Base-by-base conservation (phyloP, 2,888 invertebrate species). In the Diarsia rubi region DNA sequence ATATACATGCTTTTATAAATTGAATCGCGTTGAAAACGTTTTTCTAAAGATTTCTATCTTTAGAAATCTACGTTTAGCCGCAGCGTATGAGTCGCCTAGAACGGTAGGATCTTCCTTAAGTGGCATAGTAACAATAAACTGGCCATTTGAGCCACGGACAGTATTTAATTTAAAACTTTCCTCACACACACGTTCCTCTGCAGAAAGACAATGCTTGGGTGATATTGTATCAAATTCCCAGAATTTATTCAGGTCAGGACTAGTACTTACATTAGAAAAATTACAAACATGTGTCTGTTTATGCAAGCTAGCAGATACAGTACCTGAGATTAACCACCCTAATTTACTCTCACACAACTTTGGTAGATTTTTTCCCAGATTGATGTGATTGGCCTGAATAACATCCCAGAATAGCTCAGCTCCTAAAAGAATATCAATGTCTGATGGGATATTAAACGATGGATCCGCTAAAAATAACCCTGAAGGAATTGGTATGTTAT, bases 371-470 rank as follows among this genome's bases (percentile, higher is more conserved):
- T 65, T 65, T 47, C 47, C 49, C 3, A 31, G 2, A 21, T 49
- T 49, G 8, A 49, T 49, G 3, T 67, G 54, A 54, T 54, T 54
- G 42, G 52, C 37, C 37, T 52, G 66, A 66, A 66, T 66, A 66
- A 66, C 66, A 14, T 66, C 66, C 66, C 66, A 66, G 5, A 66
- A 66, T 42, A 66, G 16, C 16, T 66, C 66, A 0, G 66, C 52
- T 37, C 52, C 66, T 66, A 66, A 37, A 16, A 52, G 66, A 8
- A 65, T 65, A 21, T 65, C 65, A 49, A 65, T 65, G 47, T 65
- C 47, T 9, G 66, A 66, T 0, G 66, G 66, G 24, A 66, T 37
- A 16, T 66, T 66, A 49, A 66, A 66, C 14, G 31, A 66, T 24
- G 65, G 49, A n/a, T 66, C 65, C 12, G 49, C 65, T 49, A 49